Evolutionary conservation across 2,797 vertebrate genomes (phyloP).

Genomic region (Jordanella pulchra): DNA sequence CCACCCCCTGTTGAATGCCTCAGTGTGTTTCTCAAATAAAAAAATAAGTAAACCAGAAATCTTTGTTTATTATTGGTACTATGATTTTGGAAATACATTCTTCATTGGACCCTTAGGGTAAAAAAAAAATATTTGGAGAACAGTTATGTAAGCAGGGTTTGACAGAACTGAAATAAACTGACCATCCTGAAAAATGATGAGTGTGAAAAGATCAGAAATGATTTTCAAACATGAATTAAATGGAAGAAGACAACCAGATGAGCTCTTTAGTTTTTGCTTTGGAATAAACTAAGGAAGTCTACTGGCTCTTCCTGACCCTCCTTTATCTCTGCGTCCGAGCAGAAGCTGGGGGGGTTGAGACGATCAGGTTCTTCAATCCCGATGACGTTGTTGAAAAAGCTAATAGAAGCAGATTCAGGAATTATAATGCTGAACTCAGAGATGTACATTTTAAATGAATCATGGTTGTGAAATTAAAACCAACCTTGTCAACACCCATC

Average conservation of each 20-base stretch:
- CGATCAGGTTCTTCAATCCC: slow-evolving; percentile 61
- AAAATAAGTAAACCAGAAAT: neutral
- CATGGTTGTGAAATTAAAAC: slow-evolving; percentile 3
- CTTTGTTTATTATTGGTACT: neutral
- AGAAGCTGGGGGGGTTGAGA: slow-evolving; percentile 73
- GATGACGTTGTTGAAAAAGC: slow-evolving; percentile 66
- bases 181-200: neutral
- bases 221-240: neutral
- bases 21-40: too few relatives aligned
- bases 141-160: too few relatives aligned
- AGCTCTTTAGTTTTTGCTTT: neutral
- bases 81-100: neutral
- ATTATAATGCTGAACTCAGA: neutral
- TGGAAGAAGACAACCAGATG: neutral
- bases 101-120: neutral
- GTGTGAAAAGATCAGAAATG: neutral
- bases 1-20: too few relatives aligned
- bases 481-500: slow-evolving; percentile 61
- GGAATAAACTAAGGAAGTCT: slow-evolving; percentile 57
- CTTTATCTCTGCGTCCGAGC: slow-evolving; percentile 7
- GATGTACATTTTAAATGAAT: neutral
- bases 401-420: slow-evolving; percentile 25
- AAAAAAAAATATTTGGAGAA: neutral
- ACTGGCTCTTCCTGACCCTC: neutral
- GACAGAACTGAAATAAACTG: neutral